A percentile compares a stretch with the other conserved stretches of the same genome.
Conservation (phyloP, 2,888 invertebrate species). For the Schrankia costaestrigalis region DNA sequence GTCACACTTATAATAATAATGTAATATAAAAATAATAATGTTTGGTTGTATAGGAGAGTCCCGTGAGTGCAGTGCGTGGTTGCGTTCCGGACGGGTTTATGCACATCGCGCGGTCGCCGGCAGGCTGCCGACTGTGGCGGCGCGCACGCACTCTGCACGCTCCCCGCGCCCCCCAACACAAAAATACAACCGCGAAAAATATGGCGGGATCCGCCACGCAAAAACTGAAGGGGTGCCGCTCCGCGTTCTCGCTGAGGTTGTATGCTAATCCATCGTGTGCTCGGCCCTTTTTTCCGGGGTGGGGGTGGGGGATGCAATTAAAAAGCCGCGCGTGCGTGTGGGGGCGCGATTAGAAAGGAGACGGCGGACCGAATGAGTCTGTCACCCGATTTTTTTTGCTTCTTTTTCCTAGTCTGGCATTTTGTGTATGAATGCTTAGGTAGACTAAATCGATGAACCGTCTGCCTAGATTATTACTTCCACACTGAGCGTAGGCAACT, state of each 20-base stretch:
- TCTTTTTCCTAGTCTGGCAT: slow-evolving; percentile 74
- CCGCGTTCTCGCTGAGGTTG: slow-evolving; percentile 66
- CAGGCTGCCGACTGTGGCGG: slow-evolving; percentile 68
- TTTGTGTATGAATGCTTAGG: slow-evolving; percentile 36
- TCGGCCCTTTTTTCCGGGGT: slow-evolving; percentile 75
- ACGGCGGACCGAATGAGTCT: slow-evolving; percentile 74
- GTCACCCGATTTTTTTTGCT: slow-evolving; percentile 68
- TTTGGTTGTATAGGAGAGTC: slow-evolving; percentile 24
- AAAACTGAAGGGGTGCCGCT: slow-evolving; percentile 76
- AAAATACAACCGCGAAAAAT: slow-evolving; percentile 66
- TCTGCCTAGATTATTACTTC: slow-evolving; percentile 28
- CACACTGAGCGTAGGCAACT: slow-evolving; percentile 22
- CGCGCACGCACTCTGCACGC: slow-evolving; percentile 62
- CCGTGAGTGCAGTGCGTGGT: slow-evolving; percentile 46
- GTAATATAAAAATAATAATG: slow-evolving; percentile 20
- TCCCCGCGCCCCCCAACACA: slow-evolving; percentile 53
- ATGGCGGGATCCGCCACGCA: slow-evolving; percentile 71
- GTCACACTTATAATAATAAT: slow-evolving; percentile 36
- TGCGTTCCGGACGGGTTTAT: slow-evolving; percentile 38
- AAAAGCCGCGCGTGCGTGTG: slow-evolving; percentile 79
- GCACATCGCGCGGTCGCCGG: slow-evolving; percentile 71
- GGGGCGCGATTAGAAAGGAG: slow-evolving; percentile 78
- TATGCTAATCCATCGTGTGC: slow-evolving; percentile 78
- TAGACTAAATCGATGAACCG: slow-evolving; percentile 31
- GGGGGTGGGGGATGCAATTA: slow-evolving; percentile 75